Conservation (phyloP, 2,888 invertebrate species). For the Cataglyphis rosenhaueri region DNA sequence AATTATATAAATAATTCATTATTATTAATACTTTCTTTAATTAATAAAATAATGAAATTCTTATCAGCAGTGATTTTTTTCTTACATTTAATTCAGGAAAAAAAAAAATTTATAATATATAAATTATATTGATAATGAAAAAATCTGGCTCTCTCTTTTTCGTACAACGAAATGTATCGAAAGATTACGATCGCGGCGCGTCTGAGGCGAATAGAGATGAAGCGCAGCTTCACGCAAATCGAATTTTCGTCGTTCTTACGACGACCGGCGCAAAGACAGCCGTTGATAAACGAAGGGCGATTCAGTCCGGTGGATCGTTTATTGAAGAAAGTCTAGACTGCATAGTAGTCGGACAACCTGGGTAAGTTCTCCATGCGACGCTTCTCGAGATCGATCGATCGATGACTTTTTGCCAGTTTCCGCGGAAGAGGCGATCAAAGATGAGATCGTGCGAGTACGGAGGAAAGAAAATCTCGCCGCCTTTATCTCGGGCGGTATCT, state of each 20-base stretch:
- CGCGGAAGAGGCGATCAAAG: conserved; percentile 74
- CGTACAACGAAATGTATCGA: not conserved
- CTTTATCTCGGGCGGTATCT: conserved; percentile 4
- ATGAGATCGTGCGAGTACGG: conserved; percentile 71
- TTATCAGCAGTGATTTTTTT: not conserved
- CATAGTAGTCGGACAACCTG: conserved; percentile 27
- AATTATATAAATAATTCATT: conserved; percentile 1
- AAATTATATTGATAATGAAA: not conserved
- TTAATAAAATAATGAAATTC: not conserved
- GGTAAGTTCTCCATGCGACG: conserved; percentile 18
- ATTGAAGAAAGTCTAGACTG: conserved; percentile 53
- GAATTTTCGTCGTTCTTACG: conserved; percentile 11
- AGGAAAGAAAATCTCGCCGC: conserved; percentile 69
- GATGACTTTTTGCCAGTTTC: conserved; percentile 47
- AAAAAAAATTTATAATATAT: not conserved
- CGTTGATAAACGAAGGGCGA: conserved; percentile 53
- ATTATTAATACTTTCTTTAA: not conserved
- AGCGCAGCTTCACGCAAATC: not conserved
- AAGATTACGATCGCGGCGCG: not conserved
- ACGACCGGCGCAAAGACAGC: conserved; percentile 16
- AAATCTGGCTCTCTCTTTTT: not conserved
- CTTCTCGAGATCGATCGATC: conserved; percentile 34
- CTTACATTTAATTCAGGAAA: not conserved
- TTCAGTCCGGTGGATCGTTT: conserved; percentile 34
- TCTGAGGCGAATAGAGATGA: not conserved